A percentile compares a stretch with the other conserved stretches of the same genome.
Conservation (phyloP, 2,113 vertebrate genomes). For the Oncorhynchus clarkii region DNA sequence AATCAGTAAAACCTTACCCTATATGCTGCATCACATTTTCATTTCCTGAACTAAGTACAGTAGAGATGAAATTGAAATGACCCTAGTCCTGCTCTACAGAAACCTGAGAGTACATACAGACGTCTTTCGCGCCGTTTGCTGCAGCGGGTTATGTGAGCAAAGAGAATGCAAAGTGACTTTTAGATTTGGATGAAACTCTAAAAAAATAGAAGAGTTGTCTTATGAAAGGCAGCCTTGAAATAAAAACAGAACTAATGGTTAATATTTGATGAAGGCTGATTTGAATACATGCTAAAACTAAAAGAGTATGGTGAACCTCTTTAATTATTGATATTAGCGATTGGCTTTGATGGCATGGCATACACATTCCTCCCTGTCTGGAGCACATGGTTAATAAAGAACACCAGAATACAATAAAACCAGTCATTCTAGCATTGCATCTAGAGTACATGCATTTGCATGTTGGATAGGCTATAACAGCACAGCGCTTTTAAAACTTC, state of each 20-base stretch:
- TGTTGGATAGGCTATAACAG: too few species aligned
- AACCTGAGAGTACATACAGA: too few species aligned
- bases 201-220: constrained; percentile 28
- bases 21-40: too few species aligned
- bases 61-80: too few species aligned
- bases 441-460: background rate
- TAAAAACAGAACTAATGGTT: constrained; percentile 9
- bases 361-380: background rate
- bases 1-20: too few species aligned
- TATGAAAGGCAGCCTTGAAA: constrained; percentile 18
- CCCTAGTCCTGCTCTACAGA: too few species aligned
- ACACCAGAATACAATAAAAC: too few species aligned
- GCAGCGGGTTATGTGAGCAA: too few species aligned
- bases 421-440: too few species aligned
- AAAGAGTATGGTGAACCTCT: background rate
- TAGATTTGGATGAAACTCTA: constrained; percentile 15
- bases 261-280: constrained; percentile 20
- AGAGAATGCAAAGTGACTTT: background rate
- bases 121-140: too few species aligned
- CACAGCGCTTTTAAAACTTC: too few species aligned
- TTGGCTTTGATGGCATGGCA: background rate
- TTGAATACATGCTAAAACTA: constrained; percentile 5
- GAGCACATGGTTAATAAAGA: background rate
- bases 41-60: too few species aligned
- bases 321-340: constrained; percentile 7